Percentiles rank a stretch among this genome's conserved stretches.
Conservation (phyloP, 1,140 invertebrate species). For the Contarinia nasturtii region DNA sequence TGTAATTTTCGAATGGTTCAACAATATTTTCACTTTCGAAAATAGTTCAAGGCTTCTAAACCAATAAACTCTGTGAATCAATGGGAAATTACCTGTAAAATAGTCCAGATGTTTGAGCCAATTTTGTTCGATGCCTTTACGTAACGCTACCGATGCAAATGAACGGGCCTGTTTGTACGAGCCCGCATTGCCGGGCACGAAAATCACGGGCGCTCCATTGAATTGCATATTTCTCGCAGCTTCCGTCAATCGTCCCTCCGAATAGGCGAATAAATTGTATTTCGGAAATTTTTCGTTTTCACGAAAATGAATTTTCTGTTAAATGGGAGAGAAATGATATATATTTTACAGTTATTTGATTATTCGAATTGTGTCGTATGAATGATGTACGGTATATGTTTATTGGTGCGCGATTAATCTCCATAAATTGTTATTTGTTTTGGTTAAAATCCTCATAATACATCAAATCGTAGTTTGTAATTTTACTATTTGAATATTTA, state of each 20-base stretch:
- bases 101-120: conserved; percentile 57
- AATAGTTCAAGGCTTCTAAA: not conserved
- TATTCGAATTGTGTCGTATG: no score
- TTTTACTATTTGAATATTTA: no score
- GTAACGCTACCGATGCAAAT: conserved; percentile 67
- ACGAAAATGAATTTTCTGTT: conserved; percentile 43
- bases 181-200: conserved; percentile 81
- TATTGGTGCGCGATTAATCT: not conserved
- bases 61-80: not conserved
- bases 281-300: conserved; percentile 41
- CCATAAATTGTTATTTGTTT: no score
- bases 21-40: not conserved
- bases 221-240: conserved; percentile 50
- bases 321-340: conserved; percentile 16
- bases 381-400: not conserved
- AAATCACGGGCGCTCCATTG: conserved; percentile 74
- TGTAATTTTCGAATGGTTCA: no score
- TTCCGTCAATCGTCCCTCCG: conserved; percentile 59
- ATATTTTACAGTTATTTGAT: no score
- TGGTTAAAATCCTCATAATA: no score
- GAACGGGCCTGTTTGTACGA: conserved; percentile 82
- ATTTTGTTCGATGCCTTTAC: conserved; percentile 38
- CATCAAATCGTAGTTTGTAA: no score
- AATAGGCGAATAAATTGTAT: conserved; percentile 76
- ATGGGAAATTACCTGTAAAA: conserved; percentile 36